Percentiles rank a stretch among this genome's conserved stretches.
These are phyloP conservation scores for Drosophila grimshawi DNA, from an alignment of 1,140 invertebrate species.

Conservation along the genomic window DNA sequence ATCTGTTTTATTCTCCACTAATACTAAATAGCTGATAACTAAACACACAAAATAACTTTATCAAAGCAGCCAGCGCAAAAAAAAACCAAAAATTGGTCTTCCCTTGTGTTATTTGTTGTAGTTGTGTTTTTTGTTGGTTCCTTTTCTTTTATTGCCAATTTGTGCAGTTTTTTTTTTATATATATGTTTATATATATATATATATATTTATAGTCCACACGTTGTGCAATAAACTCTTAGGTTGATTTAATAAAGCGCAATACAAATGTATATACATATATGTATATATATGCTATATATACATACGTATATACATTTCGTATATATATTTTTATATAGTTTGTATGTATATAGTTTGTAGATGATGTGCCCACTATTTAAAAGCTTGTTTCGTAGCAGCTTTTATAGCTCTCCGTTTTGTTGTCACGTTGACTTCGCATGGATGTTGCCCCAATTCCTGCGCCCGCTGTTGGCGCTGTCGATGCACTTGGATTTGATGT, in stretches of 20 bases:
- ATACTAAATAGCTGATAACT: constrained; percentile 27
- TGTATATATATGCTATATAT: constrained; percentile 20
- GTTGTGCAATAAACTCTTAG: constrained; percentile 60
- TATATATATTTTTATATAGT: neutral
- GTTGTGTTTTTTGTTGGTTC: constrained; percentile 3
- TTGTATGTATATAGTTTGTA: constrained; percentile 16
- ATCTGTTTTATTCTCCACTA: constrained; percentile 45
- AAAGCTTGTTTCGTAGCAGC: constrained; percentile 84
- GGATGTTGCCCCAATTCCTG: constrained; percentile 24
- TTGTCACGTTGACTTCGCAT: constrained; percentile 71
- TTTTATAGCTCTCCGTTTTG: constrained; percentile 77
- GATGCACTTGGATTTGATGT: constrained; percentile 24
- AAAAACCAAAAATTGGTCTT: constrained; percentile 35
- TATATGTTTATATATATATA: constrained; percentile 2
- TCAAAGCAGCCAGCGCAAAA: constrained; percentile 15
- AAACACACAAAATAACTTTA: constrained; percentile 19
- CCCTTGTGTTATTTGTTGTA: constrained; percentile 6
- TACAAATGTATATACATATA: constrained; percentile 35
- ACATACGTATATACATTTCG: constrained; percentile 25
- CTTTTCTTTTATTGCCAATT: constrained; percentile 14
- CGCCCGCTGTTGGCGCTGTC: constrained; percentile 4
- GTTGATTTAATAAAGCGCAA: constrained; percentile 72
- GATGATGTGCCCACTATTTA: constrained; percentile 45
- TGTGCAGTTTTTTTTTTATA: constrained; percentile 21
- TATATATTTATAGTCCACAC: constrained; percentile 17